These are phyloP conservation scores for Oegoconia quadripuncta DNA, from an alignment of 2,888 invertebrate genomes.

Conservation along the genomic window DNA sequence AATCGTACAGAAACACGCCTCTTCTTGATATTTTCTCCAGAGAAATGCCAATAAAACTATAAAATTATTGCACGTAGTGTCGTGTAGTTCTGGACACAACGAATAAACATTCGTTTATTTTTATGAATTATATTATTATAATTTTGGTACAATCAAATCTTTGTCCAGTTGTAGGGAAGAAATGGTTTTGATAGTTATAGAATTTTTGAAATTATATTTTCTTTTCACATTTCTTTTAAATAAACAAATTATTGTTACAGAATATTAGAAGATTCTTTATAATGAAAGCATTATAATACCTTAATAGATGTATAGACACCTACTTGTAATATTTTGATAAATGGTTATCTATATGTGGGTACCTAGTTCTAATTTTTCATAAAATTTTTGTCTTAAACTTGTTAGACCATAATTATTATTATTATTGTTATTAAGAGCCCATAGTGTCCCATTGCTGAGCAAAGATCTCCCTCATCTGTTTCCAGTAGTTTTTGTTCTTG, in stretches of 20 bases:
- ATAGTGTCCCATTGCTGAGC: no score
- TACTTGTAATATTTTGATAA: no score
- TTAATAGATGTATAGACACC: no score
- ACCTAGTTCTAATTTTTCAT: no score
- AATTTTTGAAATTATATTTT: conserved; percentile 1
- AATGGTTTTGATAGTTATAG: conserved; percentile 42
- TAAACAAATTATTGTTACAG: not conserved
- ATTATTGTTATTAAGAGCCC: no score
- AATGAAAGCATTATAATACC: no score
- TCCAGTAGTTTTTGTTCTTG: no score
- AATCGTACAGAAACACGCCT: conserved; percentile 52
- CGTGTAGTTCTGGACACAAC: conserved; percentile 47
- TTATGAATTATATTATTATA: conserved; percentile 58
- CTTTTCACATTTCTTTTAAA: not conserved
- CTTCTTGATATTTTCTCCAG: conserved; percentile 55
- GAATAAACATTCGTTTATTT: conserved; percentile 61
- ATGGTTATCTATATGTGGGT: no score
- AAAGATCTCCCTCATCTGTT: no score
- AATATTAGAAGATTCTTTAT: no score
- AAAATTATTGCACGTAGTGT: conserved; percentile 60
- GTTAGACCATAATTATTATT: no score
- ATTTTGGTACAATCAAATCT: conserved; percentile 66
- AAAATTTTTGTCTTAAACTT: no score
- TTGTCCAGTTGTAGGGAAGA: conserved; percentile 40
- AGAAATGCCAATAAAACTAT: conserved; percentile 69